Conservation (phyloP, 2,797 vertebrate species). For the Pseudochirops cupreus region DNA sequence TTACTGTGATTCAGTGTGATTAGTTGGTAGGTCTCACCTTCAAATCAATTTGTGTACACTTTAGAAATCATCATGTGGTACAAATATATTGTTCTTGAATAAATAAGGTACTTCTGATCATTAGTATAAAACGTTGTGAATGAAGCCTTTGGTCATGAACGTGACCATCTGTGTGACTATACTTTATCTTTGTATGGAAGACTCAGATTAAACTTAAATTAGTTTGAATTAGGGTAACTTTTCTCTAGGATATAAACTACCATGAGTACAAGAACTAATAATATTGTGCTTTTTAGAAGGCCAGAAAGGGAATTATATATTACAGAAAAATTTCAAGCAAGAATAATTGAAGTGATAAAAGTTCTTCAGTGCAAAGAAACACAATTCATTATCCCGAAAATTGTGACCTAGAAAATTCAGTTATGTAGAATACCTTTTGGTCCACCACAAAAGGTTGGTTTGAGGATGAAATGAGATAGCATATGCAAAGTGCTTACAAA, state of each 20-base stretch:
- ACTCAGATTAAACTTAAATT: background rate
- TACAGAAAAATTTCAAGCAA: background rate
- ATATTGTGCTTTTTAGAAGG: background rate
- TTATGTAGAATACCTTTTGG: background rate
- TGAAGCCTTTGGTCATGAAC: background rate
- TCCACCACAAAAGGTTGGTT: background rate
- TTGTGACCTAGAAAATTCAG: background rate
- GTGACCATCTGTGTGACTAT: background rate
- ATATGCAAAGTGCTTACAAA: background rate
- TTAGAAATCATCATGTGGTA: background rate
- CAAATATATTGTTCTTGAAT: background rate
- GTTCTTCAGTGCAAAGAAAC: background rate
- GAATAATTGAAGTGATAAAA: background rate
- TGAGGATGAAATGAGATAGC: background rate
- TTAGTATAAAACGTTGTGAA: background rate
- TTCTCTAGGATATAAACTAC: background rate
- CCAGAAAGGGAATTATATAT: background rate
- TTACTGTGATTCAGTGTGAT: background rate
- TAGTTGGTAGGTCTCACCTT: background rate
- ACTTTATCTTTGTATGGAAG: background rate
- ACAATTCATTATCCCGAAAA: background rate
- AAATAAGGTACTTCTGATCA: background rate
- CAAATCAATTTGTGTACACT: background rate
- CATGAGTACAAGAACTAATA: background rate
- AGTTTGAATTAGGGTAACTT: background rate